Base-by-base conservation (phyloP, 1,140 invertebrate species). In the Papilio polytes region DNA sequence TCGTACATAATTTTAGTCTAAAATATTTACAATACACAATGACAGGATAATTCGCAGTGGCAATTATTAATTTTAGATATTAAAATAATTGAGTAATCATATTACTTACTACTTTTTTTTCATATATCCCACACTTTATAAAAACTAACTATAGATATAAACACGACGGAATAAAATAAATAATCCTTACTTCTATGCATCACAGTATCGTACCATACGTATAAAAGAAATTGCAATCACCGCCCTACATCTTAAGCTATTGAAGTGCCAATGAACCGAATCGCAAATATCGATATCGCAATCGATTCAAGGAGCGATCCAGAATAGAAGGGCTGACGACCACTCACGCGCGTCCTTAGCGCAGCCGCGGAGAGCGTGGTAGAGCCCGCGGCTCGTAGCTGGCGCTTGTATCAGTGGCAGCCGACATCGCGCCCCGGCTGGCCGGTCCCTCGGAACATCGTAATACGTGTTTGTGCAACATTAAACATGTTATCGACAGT, bases 331-430 rank as follows among this genome's bases (percentile, higher is more conserved):
- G 89, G 86, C 84, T 86, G 85, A 81, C 84, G 83, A 74, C 88
- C 91, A 85, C 89, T 91, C 90, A 89, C 90, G 87, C 87, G 80
- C 74, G 88, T 91, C 87, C 88, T 91, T 89, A 87, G 85, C 36
- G 66, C 79, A 80, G 81, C 83, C 85, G 88, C 84, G 87, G 85
- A 84, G 83, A 56, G 53, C 53, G 53, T 20, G 53, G 18, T 56
- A 18, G 48, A 51, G 48, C 48, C n/a, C 53, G 53, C n/a, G 53
- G 53, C 18, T 51, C 15, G 48, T 56, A 9, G n/a, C 18, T 56
- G 53, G 18, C 18, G 18, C n/a, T 20, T n/a, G 53, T 56, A 56
- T 20, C 91, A 94, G 92, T 94, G 89, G 84, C 85, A 89, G 90
- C 82, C 85, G 80, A 83, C 82, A 84, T 70, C 84, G 88, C 91